phyloP scores from a whole-genome alignment of 2,797 vertebrate species.

The Luscinia megarhynchos region DNA sequence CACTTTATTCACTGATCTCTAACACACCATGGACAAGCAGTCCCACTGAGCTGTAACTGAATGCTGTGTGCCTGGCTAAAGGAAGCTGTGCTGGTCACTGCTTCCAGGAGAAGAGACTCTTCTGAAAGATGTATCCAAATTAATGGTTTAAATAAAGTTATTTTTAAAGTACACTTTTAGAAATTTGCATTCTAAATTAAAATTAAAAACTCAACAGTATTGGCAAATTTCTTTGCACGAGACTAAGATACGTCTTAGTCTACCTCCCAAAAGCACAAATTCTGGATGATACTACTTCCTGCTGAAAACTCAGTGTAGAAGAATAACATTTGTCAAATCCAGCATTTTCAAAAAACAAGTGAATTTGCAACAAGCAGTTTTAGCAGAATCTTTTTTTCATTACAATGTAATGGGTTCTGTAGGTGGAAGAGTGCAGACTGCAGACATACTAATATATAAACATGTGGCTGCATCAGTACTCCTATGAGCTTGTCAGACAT shows the following conservation, averaged over 20 bases:
- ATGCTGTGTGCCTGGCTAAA: not conserved
- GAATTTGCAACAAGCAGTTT: not conserved
- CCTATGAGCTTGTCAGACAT: conserved; percentile 19
- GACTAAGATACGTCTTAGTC: not conserved
- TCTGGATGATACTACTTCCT: not conserved
- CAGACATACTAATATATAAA: not conserved
- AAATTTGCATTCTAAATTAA: not conserved
- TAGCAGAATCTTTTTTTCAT: not conserved
- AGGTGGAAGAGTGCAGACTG: not conserved
- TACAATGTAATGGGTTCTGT: not conserved
- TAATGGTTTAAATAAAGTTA: not conserved
- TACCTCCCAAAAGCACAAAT: not conserved
- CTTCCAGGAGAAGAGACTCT: not conserved
- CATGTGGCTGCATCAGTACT: not conserved
- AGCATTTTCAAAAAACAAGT: not conserved
- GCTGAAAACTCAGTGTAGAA: not conserved
- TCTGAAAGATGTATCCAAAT: not conserved
- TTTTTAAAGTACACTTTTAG: not conserved
- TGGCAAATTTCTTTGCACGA: not conserved
- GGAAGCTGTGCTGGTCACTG: not conserved
- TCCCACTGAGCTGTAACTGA: not conserved
- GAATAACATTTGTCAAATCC: not conserved
- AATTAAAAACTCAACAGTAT: not conserved
- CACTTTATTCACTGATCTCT: not conserved
- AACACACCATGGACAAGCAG: not conserved